Evolutionary conservation across 2,888 invertebrate species (phyloP), one percentile per base, ranked within the genome.

Genomic region (Papilio demoleus): DNA sequence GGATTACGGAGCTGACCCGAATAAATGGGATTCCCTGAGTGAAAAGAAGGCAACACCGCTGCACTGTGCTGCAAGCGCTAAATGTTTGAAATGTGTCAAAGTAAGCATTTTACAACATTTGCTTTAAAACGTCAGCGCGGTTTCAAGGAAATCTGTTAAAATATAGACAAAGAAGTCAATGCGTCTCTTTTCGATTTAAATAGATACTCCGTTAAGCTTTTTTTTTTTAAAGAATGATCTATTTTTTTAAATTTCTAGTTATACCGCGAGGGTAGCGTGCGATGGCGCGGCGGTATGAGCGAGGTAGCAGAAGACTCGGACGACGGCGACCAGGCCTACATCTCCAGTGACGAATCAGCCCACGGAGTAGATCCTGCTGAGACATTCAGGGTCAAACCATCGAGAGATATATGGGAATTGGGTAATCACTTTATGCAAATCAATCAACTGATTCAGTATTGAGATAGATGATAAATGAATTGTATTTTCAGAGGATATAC

Each of bases 11-110:
- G 96, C 96, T 0, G 93, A 94, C 76, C 94, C 96, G 0, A 94
- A 95, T 81, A 93, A 90, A 80, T 97, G 96, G 96, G 97, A 96
- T 86, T 93, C 87, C 59, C 90, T 90, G 24, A 93, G 92, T 71
- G 93, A 93, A 42, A 93, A 93, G 75, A 94, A 95, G 83, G 95
- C 95, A 68, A 95, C 97, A 67, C 95, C 97, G 0, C 85, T 97
- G 63, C 97, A 95, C 82, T 97, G 95, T 81, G 97, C 97, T 1
- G 96, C 97, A 0, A 94, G 94, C 70, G 93, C 94, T 11, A 95
- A 94, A 69, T 93, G 94, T 74, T 81, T 95, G n/a, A 80, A 87
- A 27, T 94, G 94, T 75, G 90, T 95, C 50, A 84, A 94, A 93
- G 94, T 94, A 83, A 83, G 79, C 78, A 81, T 74, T 73, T 56